phyloP scores from a whole-genome alignment of 2,113 vertebrate species.

The Cairina moschata region DNA sequence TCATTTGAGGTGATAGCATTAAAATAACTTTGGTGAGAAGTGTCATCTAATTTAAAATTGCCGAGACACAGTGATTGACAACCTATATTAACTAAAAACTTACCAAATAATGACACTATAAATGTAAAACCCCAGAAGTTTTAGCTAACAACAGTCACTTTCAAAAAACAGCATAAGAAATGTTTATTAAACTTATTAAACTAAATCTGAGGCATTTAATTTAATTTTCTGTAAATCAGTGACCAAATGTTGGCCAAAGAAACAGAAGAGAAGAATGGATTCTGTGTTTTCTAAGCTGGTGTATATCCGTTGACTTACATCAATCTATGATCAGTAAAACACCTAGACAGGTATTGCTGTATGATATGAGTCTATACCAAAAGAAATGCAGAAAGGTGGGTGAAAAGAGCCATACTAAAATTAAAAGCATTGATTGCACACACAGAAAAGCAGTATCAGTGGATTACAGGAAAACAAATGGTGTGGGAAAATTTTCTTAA shows the following conservation, averaged over 20 bases:
- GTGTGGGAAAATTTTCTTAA: not conserved
- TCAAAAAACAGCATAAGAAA: not conserved
- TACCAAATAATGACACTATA: not conserved
- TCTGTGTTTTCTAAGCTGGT: not conserved
- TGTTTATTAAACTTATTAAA: not conserved
- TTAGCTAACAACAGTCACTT: not conserved
- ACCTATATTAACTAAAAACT: not conserved
- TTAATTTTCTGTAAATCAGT: not conserved
- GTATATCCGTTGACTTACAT: not conserved
- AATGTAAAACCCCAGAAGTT: not conserved
- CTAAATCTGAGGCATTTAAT: not conserved
- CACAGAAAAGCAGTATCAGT: not conserved
- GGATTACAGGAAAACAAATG: not conserved
- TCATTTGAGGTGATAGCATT: not conserved
- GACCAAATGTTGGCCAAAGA: not conserved
- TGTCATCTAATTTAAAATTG: not conserved
- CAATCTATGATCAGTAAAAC: not conserved
- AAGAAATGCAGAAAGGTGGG: not conserved
- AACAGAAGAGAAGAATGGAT: not conserved
- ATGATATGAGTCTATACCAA: not conserved
- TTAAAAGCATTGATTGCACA: not conserved
- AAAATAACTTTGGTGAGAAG: not conserved
- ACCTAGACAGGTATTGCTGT: not conserved
- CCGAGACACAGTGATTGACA: not conserved
- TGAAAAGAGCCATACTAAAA: not conserved